Evolutionary conservation across 2,888 invertebrate genomes (phyloP), one percentile per base, ranked within the genome.

Genomic region (Gonocerus acuteangulatus): DNA sequence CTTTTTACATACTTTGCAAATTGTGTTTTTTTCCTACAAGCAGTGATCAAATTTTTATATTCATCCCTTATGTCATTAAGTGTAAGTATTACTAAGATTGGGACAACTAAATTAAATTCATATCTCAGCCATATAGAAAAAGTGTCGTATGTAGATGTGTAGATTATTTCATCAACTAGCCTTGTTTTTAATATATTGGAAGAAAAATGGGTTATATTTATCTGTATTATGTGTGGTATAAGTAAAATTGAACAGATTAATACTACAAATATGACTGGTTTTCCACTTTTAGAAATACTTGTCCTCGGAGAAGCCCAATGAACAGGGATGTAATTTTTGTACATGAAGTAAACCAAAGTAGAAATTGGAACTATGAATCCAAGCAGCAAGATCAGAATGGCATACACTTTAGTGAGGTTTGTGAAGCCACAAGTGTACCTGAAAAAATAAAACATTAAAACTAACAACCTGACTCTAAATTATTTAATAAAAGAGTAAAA

Each of bases 401-500:
- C 19, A 21, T 39, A 36, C 21, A 9, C 15, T 16, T 19, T 52
- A 13, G 19, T 19, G 15, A 52, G n/a, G 21, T 36, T 16, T 19
- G 23, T 42, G 42, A 52, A 52, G 16, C 52, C 52, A 39, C 52
- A 52, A 23, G 21, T 52, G n/a, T 52, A 36, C 42, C 52, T 52
- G 36, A 52, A 52, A 52, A 42, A 52, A n/a, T n/a, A n/a, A n/a
- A n/a, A n/a, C n/a, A n/a, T n/a, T n/a, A n/a, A n/a, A n/a, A n/a
- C n/a, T n/a, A n/a, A n/a, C n/a, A n/a, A n/a, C n/a, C n/a, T n/a
- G n/a, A n/a, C n/a, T n/a, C n/a, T n/a, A n/a, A n/a, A n/a, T n/a
- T n/a, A n/a, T n/a, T n/a, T n/a, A n/a, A n/a, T n/a, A n/a, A n/a
- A n/a, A n/a, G n/a, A n/a, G n/a, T n/a, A n/a, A n/a, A n/a, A n/a